Evolutionary conservation across 2,888 invertebrate species (phyloP), one percentile per base, ranked within the genome.

Genomic region (Lochmaea capreae): DNA sequence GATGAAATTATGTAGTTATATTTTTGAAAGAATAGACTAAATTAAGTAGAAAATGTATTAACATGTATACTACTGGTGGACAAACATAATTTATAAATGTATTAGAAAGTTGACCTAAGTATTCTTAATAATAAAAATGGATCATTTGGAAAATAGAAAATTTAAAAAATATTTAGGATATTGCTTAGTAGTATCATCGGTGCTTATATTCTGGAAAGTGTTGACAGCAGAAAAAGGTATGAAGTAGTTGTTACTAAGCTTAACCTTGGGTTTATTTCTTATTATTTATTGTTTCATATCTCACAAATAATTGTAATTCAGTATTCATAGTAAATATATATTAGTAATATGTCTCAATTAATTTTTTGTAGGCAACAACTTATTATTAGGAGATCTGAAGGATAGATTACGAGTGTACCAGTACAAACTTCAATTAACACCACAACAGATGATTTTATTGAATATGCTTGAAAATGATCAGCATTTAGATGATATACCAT

Each of bases 401-500:
- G 71, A 71, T 12, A 22, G 65, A 14, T 12, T 65, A 57, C 57
- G 22, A 16, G 14, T 57, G 9, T 54, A 42, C 22, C 70, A 70
- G 49, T 43, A 54, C 11, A 70, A 70, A 43, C 43, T 70, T 11
- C 39, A 70, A 10, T 46, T 71, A 58, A 46, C 71, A 26, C 62
- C 71, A 12, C 26, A n/a, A 43, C 71, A 71, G 43, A 42, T n/a
- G 22, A 14, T 65, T 22, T 58, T 65, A 52, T 62, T 68, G 61
- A 57, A 61, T 33, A 52, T 52, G 65, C 46, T 71, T 9, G 63
- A 61, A 52, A 69, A 69, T 39, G 33, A 43, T 43, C n/a, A 63
- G 12, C 16, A 63, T 63, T 16, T 26, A 57, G 71, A 71, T n/a
- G 65, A 71, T 46, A 71, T 71, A 2, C 94, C 96, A 46, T 92